A percentile compares a stretch with the other conserved stretches of the same genome.
These are phyloP conservation scores for Naso thynnoides DNA, from an alignment of 2,797 vertebrate genomes.

Conservation along the genomic window DNA sequence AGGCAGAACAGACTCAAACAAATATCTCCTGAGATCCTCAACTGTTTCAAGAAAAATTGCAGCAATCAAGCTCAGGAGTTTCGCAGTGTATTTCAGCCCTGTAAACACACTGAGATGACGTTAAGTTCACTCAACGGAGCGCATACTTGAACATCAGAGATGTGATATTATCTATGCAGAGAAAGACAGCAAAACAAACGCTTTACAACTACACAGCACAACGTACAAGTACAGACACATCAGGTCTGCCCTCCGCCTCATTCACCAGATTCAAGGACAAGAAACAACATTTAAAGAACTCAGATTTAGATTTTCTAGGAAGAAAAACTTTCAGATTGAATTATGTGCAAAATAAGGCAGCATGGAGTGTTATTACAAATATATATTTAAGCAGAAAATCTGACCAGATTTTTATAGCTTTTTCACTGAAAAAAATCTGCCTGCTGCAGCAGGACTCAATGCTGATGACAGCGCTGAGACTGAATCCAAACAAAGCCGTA, in stretches of 20 bases:
- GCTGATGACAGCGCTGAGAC: no score
- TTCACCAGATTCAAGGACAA: neutral
- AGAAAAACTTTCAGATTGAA: neutral
- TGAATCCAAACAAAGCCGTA: no score
- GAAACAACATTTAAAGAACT: neutral
- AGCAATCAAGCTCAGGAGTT: neutral
- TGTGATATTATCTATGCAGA: neutral
- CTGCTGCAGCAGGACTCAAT: no score
- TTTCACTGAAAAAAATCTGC: no score
- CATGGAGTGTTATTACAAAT: no score
- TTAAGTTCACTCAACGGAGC: neutral
- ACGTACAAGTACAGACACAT: neutral
- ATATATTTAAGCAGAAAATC: no score
- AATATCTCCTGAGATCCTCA: constrained; percentile 7
- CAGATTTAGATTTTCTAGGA: neutral
- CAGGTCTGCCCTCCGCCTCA: neutral
- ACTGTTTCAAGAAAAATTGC: constrained; percentile 19
- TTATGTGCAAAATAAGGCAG: neutral
- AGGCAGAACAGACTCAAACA: constrained; percentile 10
- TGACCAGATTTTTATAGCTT: no score
- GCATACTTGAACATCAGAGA: no score
- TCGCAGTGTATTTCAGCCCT: neutral
- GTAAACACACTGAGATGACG: neutral
- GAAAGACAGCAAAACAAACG: neutral
- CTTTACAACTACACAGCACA: neutral